These are phyloP conservation scores for Lasioglossum baleicum DNA, from an alignment of 1,140 invertebrate genomes.

Conservation along the genomic window DNA sequence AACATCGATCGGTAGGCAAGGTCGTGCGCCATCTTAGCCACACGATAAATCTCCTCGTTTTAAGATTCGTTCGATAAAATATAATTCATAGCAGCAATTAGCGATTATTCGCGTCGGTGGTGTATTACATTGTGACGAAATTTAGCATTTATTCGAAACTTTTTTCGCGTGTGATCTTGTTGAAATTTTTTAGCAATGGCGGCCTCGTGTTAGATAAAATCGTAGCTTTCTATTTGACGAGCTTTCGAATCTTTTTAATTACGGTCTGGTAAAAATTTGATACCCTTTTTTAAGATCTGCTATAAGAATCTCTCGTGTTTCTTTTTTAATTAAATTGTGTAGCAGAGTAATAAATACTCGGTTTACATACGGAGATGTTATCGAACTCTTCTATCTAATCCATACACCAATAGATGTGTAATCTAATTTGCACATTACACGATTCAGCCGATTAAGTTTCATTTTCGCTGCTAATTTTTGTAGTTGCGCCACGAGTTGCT, in stretches of 20 bases:
- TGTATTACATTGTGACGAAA: not conserved
- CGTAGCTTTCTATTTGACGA: not conserved
- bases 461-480: not conserved
- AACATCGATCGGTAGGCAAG: slow-evolving; percentile 18
- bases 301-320: no score
- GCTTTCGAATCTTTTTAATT: not conserved
- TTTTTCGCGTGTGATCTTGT: not conserved
- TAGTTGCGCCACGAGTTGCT: not conserved
- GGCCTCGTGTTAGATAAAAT: not conserved
- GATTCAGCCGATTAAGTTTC: not conserved
- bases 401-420: no score
- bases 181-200: not conserved
- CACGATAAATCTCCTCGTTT: not conserved
- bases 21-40: not conserved
- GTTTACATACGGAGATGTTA: not conserved
- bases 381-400: not conserved
- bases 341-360: no score
- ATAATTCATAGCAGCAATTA: not conserved
- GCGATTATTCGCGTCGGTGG: not conserved
- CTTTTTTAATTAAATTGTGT: no score
- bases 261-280: not conserved
- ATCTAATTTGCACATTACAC: not conserved
- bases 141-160: not conserved
- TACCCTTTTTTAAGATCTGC: no score
- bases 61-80: slow-evolving; percentile 6